Evolutionary conservation across 2,113 vertebrate genomes (phyloP), one percentile per base, ranked within the genome.

Genomic region (Oreochromis tanganicae): DNA sequence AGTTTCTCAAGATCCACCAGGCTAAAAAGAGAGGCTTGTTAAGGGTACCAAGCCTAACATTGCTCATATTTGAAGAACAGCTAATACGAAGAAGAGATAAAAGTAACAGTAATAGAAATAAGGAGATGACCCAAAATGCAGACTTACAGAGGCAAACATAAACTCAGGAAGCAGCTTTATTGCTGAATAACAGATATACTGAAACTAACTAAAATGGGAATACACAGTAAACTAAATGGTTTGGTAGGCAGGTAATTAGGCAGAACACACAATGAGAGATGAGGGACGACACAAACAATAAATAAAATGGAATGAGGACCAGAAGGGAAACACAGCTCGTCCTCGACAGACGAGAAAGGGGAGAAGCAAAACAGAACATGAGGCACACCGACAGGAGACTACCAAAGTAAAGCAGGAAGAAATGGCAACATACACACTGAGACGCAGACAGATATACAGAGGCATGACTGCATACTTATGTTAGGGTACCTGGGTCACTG

Each of bases 131-230:
- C 54, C 54, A 55, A 55, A 24, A 55, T 6, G 54, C n/a, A 55
- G 54, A 4, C 54, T 55, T 55, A 12, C 5, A 24, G 54, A 55
- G 54, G 0, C 3, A 55, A 55, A 55, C 54, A 24, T 32, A 32
- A 55, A 55, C 54, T 12, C 54, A 55, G 19, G 52, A 55, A 55
- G 54, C 2, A 55, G 10, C 54, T 55, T 12, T 55, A 55, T n/a
- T 55, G 54, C 1, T 10, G 0, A 55, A 55, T 12, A 55, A 55
- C 10, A 55, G 10, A 24, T 55, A 5, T 55, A 5, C 2, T 24
- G 10, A 55, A 55, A 1, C n/a, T 0, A 12, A 55, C 54, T 55
- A 55, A 55, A 24, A 55, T 6, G 10, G 4, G 54, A 55, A 55
- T 55, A 0, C 52, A 21, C 19, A 54, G 3, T 54, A 54, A 54